These are phyloP conservation scores for Corythaeola cristata DNA, from an alignment of 2,113 vertebrate species.

Conservation along the genomic window DNA sequence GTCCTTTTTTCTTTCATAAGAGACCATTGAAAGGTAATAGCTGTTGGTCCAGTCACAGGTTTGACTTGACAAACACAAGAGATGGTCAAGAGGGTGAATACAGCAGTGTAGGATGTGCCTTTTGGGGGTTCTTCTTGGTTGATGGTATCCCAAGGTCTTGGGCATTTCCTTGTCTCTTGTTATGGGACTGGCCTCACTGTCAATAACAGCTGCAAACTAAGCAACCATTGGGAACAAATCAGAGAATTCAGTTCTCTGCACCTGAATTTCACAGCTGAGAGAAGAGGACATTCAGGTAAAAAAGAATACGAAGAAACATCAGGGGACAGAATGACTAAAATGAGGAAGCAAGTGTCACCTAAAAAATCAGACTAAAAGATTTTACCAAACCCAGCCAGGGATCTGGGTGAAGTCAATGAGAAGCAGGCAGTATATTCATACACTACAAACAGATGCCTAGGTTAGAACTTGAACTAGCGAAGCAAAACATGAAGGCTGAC, in stretches of 20 bases:
- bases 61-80: not conserved
- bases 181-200: not conserved
- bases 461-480: not conserved
- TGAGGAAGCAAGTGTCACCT: not conserved
- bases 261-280: not conserved
- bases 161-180: not conserved
- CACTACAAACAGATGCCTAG: not conserved
- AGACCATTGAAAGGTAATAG: not conserved
- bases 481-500: not conserved
- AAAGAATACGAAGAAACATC: not conserved
- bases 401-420: not conserved
- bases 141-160: not conserved
- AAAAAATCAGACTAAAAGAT: not conserved
- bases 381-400: not conserved
- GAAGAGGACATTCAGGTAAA: not conserved
- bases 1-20: not conserved
- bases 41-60: not conserved
- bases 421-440: not conserved
- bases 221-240: not conserved
- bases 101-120: not conserved
- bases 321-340: not conserved
- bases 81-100: not conserved
- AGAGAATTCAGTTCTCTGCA: not conserved
- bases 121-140: not conserved
- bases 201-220: not conserved